Percentiles rank a stretch among this genome's conserved stretches.
phyloP scores from a whole-genome alignment of 1,140 invertebrate genomes.

The Lasioglossum albipes region DNA sequence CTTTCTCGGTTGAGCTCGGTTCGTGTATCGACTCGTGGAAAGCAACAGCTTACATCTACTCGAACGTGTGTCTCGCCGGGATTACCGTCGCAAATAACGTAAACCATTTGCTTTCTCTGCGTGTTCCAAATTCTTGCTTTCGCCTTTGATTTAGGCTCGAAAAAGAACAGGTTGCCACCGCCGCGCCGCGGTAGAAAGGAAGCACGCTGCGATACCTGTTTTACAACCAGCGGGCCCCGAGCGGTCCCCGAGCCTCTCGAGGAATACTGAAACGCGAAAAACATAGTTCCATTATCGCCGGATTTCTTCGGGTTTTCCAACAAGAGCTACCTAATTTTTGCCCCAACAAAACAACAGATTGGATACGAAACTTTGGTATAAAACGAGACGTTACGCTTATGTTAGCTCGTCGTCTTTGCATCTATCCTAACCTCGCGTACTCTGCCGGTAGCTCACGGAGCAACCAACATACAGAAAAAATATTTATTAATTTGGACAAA shows the following conservation, averaged over 20 bases:
- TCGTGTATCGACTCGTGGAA: background rate
- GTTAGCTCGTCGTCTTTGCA: no score
- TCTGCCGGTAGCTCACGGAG: no score
- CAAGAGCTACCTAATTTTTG: no score
- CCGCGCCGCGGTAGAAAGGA: constrained; percentile 12
- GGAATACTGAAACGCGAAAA: background rate
- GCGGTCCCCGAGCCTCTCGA: background rate
- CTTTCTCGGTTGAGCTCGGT: background rate
- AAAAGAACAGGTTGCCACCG: constrained; percentile 17
- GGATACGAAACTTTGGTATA: background rate
- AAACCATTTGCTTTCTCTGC: constrained; percentile 10
- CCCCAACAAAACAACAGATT: background rate
- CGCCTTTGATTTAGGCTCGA: constrained; percentile 21
- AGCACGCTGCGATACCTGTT: constrained; percentile 19
- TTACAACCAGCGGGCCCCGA: background rate
- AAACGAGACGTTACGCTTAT: no score
- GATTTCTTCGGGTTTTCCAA: background rate
- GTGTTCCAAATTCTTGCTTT: constrained; percentile 27
- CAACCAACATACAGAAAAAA: no score
- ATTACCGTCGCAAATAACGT: constrained; percentile 12
- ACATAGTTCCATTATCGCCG: background rate
- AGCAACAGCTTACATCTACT: background rate
- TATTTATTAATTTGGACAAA: no score
- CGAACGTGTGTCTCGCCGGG: background rate
- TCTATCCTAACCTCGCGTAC: no score